phyloP scores from a whole-genome alignment of 1,140 invertebrate species.

The Drosophila melanica region DNA sequence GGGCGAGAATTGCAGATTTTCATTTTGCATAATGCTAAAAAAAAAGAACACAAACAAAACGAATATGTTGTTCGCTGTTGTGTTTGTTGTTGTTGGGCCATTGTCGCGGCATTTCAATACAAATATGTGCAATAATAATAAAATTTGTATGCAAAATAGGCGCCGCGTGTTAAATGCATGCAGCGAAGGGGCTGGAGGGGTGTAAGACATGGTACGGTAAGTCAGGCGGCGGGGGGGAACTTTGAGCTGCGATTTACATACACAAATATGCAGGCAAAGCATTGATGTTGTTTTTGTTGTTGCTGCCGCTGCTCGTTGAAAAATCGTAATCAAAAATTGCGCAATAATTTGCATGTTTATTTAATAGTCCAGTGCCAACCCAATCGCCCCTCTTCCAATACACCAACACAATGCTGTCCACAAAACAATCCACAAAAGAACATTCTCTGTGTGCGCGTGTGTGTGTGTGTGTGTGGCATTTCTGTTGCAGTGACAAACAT shows the following conservation, averaged over 20 bases:
- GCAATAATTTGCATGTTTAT: slow-evolving; percentile 82
- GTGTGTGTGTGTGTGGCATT: slow-evolving; percentile 39
- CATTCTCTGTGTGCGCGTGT: slow-evolving; percentile 36
- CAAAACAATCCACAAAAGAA: slow-evolving; percentile 33
- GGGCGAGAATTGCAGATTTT: slow-evolving; percentile 72
- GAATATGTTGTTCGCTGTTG: slow-evolving; percentile 36
- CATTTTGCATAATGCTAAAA: slow-evolving; percentile 65
- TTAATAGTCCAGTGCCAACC: slow-evolving; percentile 63
- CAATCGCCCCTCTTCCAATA: slow-evolving; percentile 10
- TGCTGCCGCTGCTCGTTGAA: slow-evolving; percentile 50
- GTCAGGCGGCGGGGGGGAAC: not conserved
- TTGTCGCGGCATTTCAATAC: slow-evolving; percentile 59
- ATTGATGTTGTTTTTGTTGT: slow-evolving; percentile 24
- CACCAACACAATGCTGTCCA: not conserved
- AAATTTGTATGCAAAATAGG: slow-evolving; percentile 82
- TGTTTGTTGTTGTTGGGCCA: slow-evolving; percentile 36
- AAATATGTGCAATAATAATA: slow-evolving; percentile 77
- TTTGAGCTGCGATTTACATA: slow-evolving; percentile 62
- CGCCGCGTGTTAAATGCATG: slow-evolving; percentile 80
- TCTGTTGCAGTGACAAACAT: slow-evolving; percentile 68
- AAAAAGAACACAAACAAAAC: slow-evolving; percentile 39
- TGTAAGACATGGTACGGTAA: not conserved
- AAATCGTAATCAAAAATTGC: slow-evolving; percentile 82
- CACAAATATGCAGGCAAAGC: slow-evolving; percentile 65
- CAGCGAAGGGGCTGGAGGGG: slow-evolving; percentile 45